Evolutionary conservation across 2,113 vertebrate genomes (phyloP).

Genomic region (Butorides virescens): DNA sequence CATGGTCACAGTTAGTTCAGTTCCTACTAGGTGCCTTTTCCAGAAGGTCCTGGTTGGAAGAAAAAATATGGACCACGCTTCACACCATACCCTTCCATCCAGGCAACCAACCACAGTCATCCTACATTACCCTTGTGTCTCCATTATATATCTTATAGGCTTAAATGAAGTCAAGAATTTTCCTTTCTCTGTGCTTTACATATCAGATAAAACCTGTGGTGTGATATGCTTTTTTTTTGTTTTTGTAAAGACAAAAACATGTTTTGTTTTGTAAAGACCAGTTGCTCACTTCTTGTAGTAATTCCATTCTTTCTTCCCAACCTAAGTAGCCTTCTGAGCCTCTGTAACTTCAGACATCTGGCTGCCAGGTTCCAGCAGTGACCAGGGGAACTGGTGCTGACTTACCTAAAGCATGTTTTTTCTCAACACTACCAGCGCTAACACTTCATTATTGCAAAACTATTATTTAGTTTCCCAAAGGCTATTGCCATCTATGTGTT

Average conservation of each 20-base stretch:
- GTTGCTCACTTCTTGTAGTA: neutral
- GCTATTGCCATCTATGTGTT: neutral
- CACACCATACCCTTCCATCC: neutral
- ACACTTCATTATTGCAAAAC: conserved; percentile 29
- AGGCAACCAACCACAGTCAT: neutral
- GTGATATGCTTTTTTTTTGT: neutral
- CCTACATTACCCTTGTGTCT: neutral
- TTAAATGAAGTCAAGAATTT: neutral
- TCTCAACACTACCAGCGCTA: neutral
- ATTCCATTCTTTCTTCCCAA: neutral
- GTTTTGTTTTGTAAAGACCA: neutral
- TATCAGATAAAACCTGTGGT: neutral
- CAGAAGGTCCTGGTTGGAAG: neutral
- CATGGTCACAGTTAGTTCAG: neutral
- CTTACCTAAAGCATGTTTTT: conserved; percentile 2
- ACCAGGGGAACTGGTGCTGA: neutral
- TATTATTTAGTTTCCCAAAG: neutral
- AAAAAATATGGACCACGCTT: neutral
- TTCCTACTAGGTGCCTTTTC: neutral
- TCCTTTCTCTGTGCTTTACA: neutral
- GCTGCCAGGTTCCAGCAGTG: neutral
- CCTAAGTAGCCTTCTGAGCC: neutral
- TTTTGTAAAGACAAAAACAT: neutral
- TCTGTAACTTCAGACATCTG: neutral
- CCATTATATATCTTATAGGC: neutral